Evolutionary conservation across 2,888 invertebrate genomes (phyloP), one percentile per base, ranked within the genome.

Genomic region (Temnothorax ravouxi): DNA sequence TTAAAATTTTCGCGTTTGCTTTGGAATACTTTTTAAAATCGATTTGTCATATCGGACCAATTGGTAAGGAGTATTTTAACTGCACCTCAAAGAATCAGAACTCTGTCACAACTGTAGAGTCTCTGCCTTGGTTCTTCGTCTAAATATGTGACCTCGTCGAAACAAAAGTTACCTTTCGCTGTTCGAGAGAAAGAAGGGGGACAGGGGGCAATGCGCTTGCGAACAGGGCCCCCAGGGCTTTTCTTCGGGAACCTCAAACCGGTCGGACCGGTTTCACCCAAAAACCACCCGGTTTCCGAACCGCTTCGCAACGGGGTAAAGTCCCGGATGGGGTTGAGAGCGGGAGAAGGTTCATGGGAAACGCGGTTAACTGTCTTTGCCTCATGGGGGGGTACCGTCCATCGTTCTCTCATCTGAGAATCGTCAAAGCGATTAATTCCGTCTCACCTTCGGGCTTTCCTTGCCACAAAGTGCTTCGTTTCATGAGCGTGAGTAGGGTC

Each of bases 211-310:
- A 66, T 71, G 69, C 72, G 82, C 66, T 81, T 83, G 67, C 87
- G 59, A 80, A 71, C 87, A 54, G 18, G n/a, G 82, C 83, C 88
- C 88, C 13, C 41, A 61, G 69, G 84, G 67, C 82, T 89, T 89
- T 86, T 84, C 86, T 86, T 85, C 82, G 52, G 56, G 64, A 76
- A 54, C 74, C 66, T 52, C 67, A 71, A 87, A 93, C 94, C 93
- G 92, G 94, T 93, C 29, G 47, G 85, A 94, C 94, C 93, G 94
- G 94, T 94, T 93, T 85, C 88, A 85, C 87, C 92, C 89, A 92
- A 94, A 93, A 94, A 92, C 91, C 91, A 91, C 88, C 92, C 90
- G 91, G 91, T 92, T 92, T 87, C 69, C 83, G 67, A 87, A 84
- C 85, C 87, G 86, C 81, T 87, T 56, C 64, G 21, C 41, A 44